Base-by-base conservation (phyloP, 1,140 invertebrate genomes). In the Neomicropteryx cornuta region DNA sequence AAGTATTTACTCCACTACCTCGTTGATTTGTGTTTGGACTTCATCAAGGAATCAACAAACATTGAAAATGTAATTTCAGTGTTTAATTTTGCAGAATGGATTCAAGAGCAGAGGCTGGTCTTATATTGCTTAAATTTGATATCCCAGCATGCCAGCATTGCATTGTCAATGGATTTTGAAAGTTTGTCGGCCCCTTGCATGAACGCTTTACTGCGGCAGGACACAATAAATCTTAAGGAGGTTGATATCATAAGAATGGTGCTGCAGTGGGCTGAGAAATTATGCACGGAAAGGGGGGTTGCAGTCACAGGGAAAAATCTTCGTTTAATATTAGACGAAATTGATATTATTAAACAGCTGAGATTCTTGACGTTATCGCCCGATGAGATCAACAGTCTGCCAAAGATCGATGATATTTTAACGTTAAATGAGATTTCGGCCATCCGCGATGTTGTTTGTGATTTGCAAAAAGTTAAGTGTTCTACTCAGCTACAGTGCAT, bases 1-100 rank as follows among this genome's bases (percentile, higher is more conserved):
- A 75, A 73, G 59, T 75, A 75, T 53, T 52, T 73, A 39, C 39
- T 75, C 20, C 60, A 69, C 35, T 53, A 65, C 51, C 58, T 75
- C n/a, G 54, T 53, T 32, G 55, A 64, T 18, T 41, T 58, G 21
- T 75, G 71, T 50, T 49, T 66, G 29, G 45, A 50, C 13, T 71
- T 65, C 39, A 66, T 75, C 30, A 49, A 59, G 46, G 48, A 56
- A 34, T 67, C 70, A 48, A 49, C 70, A 18, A 68, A 55, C 48
- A 57, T 71, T 44, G 62, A 62, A 38, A 72, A 67, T 58, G 60
- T 75, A 14, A 53, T 71, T 27, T 49, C 64, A 27, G 56, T 70
- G 39, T 62, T 72, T 34, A 70, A 71, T 51, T 72, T 68, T 42
- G 65, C 70, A 18, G 66, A 71, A 36, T 62, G 66, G 38, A 63